Evolutionary conservation across 64 coral and sea anemone species (phyloP).

Genomic region (Exaiptasia diaphana): DNA sequence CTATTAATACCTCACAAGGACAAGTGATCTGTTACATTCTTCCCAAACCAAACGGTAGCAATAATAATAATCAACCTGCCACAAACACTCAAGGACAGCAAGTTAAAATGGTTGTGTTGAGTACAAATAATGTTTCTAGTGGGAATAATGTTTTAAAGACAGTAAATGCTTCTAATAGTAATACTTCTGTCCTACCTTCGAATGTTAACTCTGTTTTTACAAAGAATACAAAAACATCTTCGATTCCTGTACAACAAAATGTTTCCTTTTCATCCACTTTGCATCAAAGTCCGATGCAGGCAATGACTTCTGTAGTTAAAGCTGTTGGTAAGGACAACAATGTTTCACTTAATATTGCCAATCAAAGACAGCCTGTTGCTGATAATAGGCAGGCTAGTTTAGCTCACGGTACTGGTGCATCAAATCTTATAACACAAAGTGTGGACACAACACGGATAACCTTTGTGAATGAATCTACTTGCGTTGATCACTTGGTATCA

Average conservation of each 20-base stretch:
- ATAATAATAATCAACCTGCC: background rate
- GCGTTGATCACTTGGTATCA: background rate
- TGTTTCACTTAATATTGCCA: background rate
- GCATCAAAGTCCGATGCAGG: background rate
- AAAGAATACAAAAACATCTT: too few species aligned
- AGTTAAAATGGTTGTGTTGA: constrained; percentile 52
- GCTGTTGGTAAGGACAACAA: background rate
- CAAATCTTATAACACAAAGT: constrained; percentile 1
- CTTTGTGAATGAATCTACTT: constrained; percentile 45
- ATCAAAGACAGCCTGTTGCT: background rate
- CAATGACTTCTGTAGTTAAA: background rate
- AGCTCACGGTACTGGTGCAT: background rate
- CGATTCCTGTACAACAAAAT: too few species aligned
- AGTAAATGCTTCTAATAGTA: background rate
- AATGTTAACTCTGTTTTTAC: too few species aligned
- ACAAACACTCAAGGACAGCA: constrained; percentile 16
- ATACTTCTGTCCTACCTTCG: too few species aligned
- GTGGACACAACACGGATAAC: constrained; percentile 19
- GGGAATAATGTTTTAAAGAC: background rate
- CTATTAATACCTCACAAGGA: background rate
- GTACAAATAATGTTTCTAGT: constrained; percentile 4
- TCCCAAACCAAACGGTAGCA: background rate
- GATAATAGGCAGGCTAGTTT: background rate
- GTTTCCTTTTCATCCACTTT: background rate
- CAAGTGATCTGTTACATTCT: background rate